phyloP scores from a whole-genome alignment of 2,113 vertebrate species.

The Leptobrachium ailaonicum region DNA sequence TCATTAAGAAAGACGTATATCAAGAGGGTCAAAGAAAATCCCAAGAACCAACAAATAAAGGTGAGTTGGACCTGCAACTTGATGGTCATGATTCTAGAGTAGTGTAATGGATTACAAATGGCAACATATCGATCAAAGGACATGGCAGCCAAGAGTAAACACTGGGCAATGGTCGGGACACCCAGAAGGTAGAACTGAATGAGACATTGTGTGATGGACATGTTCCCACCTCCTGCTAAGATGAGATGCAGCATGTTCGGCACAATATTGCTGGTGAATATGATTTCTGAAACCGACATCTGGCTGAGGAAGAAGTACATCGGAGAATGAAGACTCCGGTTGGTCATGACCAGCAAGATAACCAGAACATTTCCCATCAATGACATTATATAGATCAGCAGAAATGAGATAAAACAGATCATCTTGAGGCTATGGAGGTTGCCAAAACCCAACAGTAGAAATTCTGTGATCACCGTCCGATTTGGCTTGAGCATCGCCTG shows the following conservation, averaged over 20 bases:
- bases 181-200: slow-evolving; percentile 14
- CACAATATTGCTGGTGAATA: not conserved
- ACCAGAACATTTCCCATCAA: slow-evolving; percentile 3
- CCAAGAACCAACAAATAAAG: not conserved
- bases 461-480: not conserved
- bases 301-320: not conserved
- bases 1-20: no score
- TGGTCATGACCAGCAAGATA: not conserved
- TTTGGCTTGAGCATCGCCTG: no score
- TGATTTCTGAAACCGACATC: not conserved
- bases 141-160: slow-evolving; percentile 25
- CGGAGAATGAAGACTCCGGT: not conserved
- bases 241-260: slow-evolving; percentile 6
- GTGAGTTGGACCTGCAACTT: not conserved
- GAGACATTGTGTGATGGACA: not conserved
- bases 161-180: slow-evolving; percentile 9
- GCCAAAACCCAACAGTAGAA: slow-evolving; percentile 55
- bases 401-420: slow-evolving; percentile 13
- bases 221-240: not conserved
- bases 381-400: slow-evolving; percentile 52
- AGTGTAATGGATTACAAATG: not conserved
- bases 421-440: slow-evolving; percentile 47
- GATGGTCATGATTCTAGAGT: slow-evolving; percentile 1
- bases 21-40: no score
- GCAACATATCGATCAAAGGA: no score